A percentile compares a stretch with the other conserved stretches of the same genome.
These are phyloP conservation scores for Bambusicola thoracicus DNA, from an alignment of 2,113 vertebrate genomes.

Conservation along the genomic window DNA sequence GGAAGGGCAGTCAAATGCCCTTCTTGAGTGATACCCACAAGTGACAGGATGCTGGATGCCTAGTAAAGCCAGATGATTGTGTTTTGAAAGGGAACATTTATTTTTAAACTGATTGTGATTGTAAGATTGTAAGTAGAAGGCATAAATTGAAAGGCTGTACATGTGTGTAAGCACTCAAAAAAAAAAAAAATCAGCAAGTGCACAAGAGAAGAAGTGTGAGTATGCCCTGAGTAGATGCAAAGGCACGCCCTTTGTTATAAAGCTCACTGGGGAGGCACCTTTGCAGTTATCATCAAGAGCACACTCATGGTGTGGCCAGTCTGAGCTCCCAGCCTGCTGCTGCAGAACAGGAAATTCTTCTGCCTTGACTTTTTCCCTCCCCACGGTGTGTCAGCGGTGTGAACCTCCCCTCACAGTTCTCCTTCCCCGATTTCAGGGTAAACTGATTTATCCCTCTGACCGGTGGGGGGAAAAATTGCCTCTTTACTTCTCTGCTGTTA, in stretches of 20 bases:
- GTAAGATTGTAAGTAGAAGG: neutral
- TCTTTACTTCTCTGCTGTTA: neutral
- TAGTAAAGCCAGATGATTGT: neutral
- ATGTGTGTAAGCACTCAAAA: neutral
- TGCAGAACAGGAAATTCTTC: neutral
- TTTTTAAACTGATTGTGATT: neutral
- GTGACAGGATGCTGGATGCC: neutral
- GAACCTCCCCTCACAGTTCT: rapidly evolving
- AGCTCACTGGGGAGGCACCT: neutral
- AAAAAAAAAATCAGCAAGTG: neutral
- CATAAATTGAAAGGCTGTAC: neutral
- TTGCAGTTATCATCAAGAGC: neutral
- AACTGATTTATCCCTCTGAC: neutral
- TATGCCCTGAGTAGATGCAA: neutral
- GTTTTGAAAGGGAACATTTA: neutral
- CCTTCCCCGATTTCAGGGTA: neutral
- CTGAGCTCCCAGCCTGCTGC: neutral
- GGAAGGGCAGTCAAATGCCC: neutral
- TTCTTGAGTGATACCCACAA: neutral
- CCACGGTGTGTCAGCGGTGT: rapidly evolving
- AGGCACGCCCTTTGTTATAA: neutral
- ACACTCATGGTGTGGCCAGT: rapidly evolving
- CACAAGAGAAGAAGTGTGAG: neutral
- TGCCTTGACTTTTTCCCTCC: neutral
- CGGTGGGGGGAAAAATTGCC: rapidly evolving